Conservation (phyloP, 1,140 invertebrate species). For the Rhizoglyphus robini region DNA sequence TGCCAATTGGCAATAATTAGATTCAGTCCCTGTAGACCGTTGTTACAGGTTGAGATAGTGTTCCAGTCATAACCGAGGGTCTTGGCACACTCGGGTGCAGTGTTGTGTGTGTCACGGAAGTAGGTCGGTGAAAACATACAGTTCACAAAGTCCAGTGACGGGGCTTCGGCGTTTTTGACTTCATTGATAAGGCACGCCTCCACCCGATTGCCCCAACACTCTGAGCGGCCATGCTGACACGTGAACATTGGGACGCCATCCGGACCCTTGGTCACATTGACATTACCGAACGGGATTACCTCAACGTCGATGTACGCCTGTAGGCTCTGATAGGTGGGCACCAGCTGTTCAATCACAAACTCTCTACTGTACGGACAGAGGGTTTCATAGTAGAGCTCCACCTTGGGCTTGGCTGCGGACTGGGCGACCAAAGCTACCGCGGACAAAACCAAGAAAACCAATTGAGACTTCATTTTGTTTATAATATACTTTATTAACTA, state of each 20-base stretch:
- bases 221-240: slow-evolving; percentile 20
- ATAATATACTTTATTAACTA: too few relatives aligned
- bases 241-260: slow-evolving; percentile 20
- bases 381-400: slow-evolving; percentile 44
- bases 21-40: neutral
- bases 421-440: too few relatives aligned
- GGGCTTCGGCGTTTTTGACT: neutral
- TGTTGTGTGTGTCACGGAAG: slow-evolving; percentile 7
- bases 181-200: slow-evolving; percentile 26
- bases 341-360: slow-evolving; percentile 62
- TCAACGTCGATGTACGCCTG: slow-evolving; percentile 33
- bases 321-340: slow-evolving; percentile 42
- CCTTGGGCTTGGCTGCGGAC: slow-evolving; percentile 13
- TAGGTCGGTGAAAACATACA: slow-evolving; percentile 13
- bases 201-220: slow-evolving; percentile 29
- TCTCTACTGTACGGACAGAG: slow-evolving; percentile 76
- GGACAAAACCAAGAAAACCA: too few relatives aligned
- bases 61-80: neutral
- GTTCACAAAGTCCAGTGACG: neutral
- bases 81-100: neutral
- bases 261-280: slow-evolving; percentile 31
- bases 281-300: slow-evolving; percentile 78
- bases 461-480: too few relatives aligned
- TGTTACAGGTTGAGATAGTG: neutral
- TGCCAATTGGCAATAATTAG: neutral